Conservation (phyloP, 2,888 invertebrate species). For the Adelognathus sp. region DNA sequence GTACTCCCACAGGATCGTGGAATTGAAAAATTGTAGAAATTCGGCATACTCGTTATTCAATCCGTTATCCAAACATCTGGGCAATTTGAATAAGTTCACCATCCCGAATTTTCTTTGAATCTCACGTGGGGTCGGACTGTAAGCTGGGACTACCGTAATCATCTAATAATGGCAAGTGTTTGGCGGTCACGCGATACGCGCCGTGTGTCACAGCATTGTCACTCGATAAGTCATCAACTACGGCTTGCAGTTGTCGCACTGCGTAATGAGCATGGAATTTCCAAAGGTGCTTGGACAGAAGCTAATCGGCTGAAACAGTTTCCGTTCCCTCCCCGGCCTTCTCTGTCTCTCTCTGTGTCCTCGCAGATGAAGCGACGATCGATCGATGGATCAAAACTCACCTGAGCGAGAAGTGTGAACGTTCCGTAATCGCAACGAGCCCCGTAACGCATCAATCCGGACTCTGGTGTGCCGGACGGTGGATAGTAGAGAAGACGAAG, state of each 20-base stretch:
- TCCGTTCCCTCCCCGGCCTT: too few species aligned
- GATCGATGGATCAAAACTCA: slow-evolving; percentile 52
- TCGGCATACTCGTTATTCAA: too few species aligned
- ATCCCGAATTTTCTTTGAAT: too few species aligned
- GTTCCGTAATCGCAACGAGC: slow-evolving; percentile 90
- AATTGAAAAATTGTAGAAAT: too few species aligned
- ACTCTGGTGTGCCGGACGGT: slow-evolving; percentile 80
- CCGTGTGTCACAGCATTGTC: slow-evolving; percentile 31
- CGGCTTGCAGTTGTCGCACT: neutral
- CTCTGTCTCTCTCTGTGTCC: too few species aligned
- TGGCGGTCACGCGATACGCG: slow-evolving; percentile 37
- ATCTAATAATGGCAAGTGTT: slow-evolving; percentile 40
- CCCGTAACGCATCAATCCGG: slow-evolving; percentile 85
- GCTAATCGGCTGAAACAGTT: neutral
- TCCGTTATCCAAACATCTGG: too few species aligned
- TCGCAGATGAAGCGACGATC: neutral
- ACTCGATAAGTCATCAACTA: slow-evolving; percentile 40
- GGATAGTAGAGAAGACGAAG: slow-evolving; percentile 89
- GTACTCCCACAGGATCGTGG: too few species aligned
- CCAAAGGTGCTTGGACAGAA: slow-evolving; percentile 4
- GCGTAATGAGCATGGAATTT: neutral
- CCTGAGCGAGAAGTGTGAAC: slow-evolving; percentile 87
- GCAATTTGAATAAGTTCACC: too few species aligned
- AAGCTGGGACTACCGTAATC: slow-evolving; percentile 36
- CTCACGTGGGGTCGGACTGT: too few species aligned